These are phyloP conservation scores for Philereme transversata DNA, from an alignment of 2,888 invertebrate genomes.

Conservation along the genomic window DNA sequence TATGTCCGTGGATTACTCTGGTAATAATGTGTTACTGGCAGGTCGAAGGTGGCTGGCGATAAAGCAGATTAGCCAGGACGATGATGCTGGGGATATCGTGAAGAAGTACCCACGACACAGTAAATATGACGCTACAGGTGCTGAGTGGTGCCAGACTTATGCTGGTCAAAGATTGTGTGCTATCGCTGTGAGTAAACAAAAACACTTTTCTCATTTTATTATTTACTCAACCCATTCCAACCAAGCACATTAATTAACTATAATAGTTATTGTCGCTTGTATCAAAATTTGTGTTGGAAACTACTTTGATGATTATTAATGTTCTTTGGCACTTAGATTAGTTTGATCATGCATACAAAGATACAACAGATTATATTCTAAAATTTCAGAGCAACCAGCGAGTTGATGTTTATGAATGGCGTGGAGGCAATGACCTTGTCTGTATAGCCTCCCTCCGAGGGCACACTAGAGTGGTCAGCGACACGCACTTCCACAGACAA, in stretches of 20 bases:
- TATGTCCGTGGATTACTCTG: slow-evolving; percentile 95
- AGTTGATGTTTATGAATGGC: slow-evolving; percentile 93
- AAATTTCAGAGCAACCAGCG: slow-evolving; percentile 90
- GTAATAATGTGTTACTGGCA: slow-evolving; percentile 93
- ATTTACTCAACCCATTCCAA: too few species aligned
- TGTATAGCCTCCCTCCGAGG: slow-evolving; percentile 89
- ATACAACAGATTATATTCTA: not conserved
- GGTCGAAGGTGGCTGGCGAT: slow-evolving; percentile 92
- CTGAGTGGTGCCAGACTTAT: slow-evolving; percentile 95
- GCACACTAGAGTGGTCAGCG: slow-evolving; percentile 94
- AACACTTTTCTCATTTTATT: not conserved
- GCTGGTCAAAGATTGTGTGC: slow-evolving; percentile 92
- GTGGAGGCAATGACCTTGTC: slow-evolving; percentile 87
- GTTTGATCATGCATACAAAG: too few species aligned
- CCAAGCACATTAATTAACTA: too few species aligned
- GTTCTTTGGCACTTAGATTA: too few species aligned
- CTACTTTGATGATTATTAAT: too few species aligned
- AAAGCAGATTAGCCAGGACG: slow-evolving; percentile 88
- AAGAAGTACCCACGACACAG: slow-evolving; percentile 93
- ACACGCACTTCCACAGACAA: slow-evolving; percentile 94
- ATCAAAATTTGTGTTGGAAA: too few species aligned
- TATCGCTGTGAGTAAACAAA: slow-evolving; percentile 87
- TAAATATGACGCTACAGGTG: slow-evolving; percentile 96
- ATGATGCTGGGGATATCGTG: slow-evolving; percentile 86
- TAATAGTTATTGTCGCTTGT: too few species aligned